Evolutionary conservation across 2,888 invertebrate species (phyloP), one percentile per base, ranked within the genome.

Genomic region (Norana najaformis): DNA sequence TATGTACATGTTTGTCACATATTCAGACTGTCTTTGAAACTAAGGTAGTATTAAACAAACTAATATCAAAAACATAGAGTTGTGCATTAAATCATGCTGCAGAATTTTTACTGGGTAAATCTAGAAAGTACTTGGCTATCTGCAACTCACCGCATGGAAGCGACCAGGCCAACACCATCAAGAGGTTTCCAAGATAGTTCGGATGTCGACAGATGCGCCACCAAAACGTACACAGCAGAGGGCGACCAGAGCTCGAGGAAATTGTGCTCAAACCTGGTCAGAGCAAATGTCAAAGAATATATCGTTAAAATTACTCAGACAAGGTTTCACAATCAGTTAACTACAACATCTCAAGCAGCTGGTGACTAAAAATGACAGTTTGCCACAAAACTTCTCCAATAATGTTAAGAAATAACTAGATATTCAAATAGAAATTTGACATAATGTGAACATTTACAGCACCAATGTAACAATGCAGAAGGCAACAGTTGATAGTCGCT

Each of bases 171-270:
- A 8, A 35, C 14, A 37, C 85, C 85, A 85, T 85, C 85, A 85
- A 11, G 20, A 85, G 85, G 20, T 35, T 35, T 35, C 85, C 85
- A 35, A 85, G 85, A 18, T 85, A 85, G 85, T 85, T 85, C 23
- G 85, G 85, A 37, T 85, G 85, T 4, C 85, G 85, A 36, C 85
- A 85, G 85, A 35, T 35, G 36, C 85, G 35, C 85, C 85, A 85
- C 85, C 85, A 85, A 20, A 83, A 83, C 83, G 35, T 83, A 37
- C 85, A 85, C 36, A 36, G 23, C 36, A 85, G 85, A 36, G 85
- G 85, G 34, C 36, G 36, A 11, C 85, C 85, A 18, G 85, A 35
- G 85, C 85, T 37, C 6, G 36, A 85, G 37, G 85, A 37, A 85
- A 85, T 36, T 16, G 5, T 85, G 6, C 23, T 85, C 36, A 30